A percentile compares a stretch with the other conserved stretches of the same genome.
Conservation (phyloP, 2,113 vertebrate genomes). For the Eidolon helvum region DNA sequence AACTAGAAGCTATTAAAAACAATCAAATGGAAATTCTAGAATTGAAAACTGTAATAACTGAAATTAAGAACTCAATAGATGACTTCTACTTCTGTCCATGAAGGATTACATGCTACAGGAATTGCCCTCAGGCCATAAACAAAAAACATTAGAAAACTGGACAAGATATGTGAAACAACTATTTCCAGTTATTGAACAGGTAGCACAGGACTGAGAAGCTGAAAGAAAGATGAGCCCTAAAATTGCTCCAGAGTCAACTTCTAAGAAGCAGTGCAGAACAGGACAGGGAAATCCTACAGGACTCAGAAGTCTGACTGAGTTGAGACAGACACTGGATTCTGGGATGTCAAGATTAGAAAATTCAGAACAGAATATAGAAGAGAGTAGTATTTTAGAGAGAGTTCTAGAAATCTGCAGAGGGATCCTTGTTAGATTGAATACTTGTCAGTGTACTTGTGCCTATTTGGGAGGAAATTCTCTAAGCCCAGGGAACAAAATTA, state of each 20-base stretch:
- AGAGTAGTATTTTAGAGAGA: not conserved
- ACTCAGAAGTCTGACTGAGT: not conserved
- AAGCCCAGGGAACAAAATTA: not conserved
- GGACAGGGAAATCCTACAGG: not conserved
- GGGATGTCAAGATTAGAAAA: not conserved
- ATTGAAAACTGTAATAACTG: constrained; percentile 24
- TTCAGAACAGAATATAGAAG: not conserved
- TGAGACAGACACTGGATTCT: not conserved
- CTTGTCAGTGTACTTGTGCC: not conserved
- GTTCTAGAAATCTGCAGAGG: not conserved
- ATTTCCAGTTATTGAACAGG: not conserved
- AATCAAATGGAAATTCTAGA: constrained; percentile 54
- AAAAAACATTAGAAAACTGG: not conserved
- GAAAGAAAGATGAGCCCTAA: not conserved
- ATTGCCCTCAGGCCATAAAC: not conserved
- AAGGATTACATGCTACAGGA: not conserved
- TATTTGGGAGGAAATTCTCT: not conserved
- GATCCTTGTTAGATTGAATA: not conserved
- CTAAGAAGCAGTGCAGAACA: not conserved
- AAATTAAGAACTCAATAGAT: constrained; percentile 13
- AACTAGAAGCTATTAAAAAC: constrained; percentile 39
- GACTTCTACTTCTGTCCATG: not conserved
- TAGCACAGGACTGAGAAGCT: not conserved
- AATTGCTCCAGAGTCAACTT: not conserved
- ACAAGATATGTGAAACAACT: not conserved